Evolutionary conservation across 2,888 invertebrate species (phyloP).

Genomic region (Latheticus oryzae): DNA sequence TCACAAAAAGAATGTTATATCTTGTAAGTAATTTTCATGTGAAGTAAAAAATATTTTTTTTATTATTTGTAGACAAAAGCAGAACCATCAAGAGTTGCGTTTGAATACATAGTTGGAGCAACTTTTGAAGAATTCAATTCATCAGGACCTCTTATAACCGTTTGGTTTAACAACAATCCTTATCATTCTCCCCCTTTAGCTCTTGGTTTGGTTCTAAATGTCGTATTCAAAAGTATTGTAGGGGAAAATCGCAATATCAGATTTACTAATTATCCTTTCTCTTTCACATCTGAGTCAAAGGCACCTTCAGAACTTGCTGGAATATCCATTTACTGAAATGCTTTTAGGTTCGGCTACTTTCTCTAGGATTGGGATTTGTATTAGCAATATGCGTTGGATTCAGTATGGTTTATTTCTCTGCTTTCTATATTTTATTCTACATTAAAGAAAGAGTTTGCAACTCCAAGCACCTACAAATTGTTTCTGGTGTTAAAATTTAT

Average conservation of each 20-base stretch:
- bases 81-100: constrained; percentile 55
- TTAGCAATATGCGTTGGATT: constrained; percentile 76
- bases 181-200: constrained; percentile 77
- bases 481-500: constrained; percentile 72
- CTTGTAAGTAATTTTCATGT: neutral
- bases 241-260: constrained; percentile 38
- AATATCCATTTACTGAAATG: constrained; percentile 41
- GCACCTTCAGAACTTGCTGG: no score
- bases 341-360: no score
- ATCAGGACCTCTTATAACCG: constrained; percentile 58
- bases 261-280: constrained; percentile 76
- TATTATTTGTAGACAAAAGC: constrained; percentile 49
- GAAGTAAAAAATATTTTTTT: constrained; percentile 33
- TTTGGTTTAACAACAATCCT: constrained; percentile 82
- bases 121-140: constrained; percentile 65
- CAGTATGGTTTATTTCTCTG: constrained; percentile 77
- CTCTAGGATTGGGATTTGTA: constrained; percentile 64
- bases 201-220: constrained; percentile 72
- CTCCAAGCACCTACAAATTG: constrained; percentile 74
- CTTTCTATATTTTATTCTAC: constrained; percentile 69
- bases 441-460: constrained; percentile 73
- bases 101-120: constrained; percentile 70
- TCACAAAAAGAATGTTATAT: neutral
- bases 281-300: constrained; percentile 69
- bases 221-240: constrained; percentile 66